Base-by-base conservation (phyloP, 2,888 invertebrate species). In the Uropetala carovei region DNA sequence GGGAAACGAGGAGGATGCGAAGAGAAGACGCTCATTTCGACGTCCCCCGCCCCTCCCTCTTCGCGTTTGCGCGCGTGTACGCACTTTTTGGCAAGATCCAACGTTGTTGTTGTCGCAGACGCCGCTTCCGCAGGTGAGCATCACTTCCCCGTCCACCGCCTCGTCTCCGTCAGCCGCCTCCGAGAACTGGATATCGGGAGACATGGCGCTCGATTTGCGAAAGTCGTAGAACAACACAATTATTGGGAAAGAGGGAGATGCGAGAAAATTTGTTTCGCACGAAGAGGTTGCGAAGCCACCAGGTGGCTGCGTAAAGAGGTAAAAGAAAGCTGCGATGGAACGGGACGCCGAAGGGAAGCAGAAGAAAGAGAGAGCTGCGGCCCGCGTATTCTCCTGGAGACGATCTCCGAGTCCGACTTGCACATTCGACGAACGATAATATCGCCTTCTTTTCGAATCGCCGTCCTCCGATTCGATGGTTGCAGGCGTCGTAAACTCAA, bases 41-140 rank as follows among this genome's bases (percentile, higher is more conserved):
- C 5, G 5, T 5, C 43, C 43, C 43, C 43, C 43, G 5, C 43
- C 43, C 43, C 43, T 43, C 43, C 43, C 43, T 5, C 43, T 22
- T 14, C 75, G 5, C 22, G 27, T 27, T 11, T 22, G n/a, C 68
- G 8, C 11, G 22, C 75, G 22, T 18, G 27, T 75, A 75, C 75
- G 75, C 27, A 75, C 75, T 27, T 27, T 75, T 13, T 75, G 22
- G 75, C 75, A 75, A 75, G 75, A 27, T 75, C 75, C 75, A 22
- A 27, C 75, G 75, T 27, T 27, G 75, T 75, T 27, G 11, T 75
- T 75, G 75, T 75, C 27, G 75, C 27, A 27, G 13, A 10, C 13
- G 75, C 27, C 75, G 75, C 27, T 75, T 11, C 27, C 75, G 75
- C 75, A 75, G 22, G 75, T 75, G 22, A 75, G 75, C 75, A 75